A percentile compares a stretch with the other conserved stretches of the same genome.
phyloP scores from a whole-genome alignment of 1,140 invertebrate genomes.

The Tetragnatha versicolor region DNA sequence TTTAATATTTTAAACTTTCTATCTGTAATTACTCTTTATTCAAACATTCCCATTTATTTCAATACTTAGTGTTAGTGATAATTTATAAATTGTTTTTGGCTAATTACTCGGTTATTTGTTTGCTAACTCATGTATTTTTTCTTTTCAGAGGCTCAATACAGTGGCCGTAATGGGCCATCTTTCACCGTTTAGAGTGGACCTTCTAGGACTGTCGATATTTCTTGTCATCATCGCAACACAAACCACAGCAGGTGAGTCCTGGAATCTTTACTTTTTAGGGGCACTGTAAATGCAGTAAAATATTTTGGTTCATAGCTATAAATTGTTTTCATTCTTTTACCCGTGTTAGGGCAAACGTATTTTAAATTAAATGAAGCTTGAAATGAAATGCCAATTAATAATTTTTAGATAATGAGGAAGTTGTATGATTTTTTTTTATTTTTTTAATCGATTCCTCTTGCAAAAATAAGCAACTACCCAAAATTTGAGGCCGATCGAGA shows the following conservation, averaged over 20 bases:
- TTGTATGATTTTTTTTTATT: too few species aligned
- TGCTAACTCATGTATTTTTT: background rate
- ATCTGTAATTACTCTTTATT: too few species aligned
- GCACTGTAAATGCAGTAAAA: background rate
- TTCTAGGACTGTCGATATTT: background rate
- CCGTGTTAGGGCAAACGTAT: too few species aligned
- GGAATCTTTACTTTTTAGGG: background rate
- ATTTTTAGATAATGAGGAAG: too few species aligned
- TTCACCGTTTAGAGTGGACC: constrained; percentile 14
- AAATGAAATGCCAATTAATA: too few species aligned
- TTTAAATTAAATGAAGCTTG: too few species aligned
- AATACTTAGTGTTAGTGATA: background rate
- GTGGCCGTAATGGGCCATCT: constrained; percentile 32
- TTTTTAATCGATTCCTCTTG: too few species aligned
- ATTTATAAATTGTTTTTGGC: background rate
- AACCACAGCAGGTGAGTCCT: constrained; percentile 14
- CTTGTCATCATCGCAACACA: background rate
- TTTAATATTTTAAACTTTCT: background rate
- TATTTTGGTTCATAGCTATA: too few species aligned
- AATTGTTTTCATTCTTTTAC: too few species aligned
- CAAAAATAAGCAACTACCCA: too few species aligned
- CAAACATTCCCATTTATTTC: too few species aligned
- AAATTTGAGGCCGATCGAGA: too few species aligned
- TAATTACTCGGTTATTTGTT: background rate
- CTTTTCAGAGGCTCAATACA: constrained; percentile 2